Base-by-base conservation (phyloP, 2,888 invertebrate genomes). In the Thysanoteuthis rhombus region DNA sequence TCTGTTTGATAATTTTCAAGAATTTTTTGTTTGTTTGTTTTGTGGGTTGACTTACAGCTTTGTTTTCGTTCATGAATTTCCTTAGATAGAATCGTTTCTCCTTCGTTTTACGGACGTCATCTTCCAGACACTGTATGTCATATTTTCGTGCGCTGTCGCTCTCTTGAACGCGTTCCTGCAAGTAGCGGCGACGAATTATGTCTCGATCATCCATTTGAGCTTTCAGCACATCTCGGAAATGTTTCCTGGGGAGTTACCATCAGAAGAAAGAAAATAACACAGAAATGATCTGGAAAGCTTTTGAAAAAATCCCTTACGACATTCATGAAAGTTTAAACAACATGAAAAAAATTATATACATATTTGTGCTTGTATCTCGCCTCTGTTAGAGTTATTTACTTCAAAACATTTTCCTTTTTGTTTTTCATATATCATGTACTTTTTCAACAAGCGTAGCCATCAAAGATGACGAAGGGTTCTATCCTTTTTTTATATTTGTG, bases 191-290 rank as follows among this genome's bases (percentile, higher is more conserved):
- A 42, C 95, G 95, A 92, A 94, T 94, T 16, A 75, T 47, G 89
- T 96, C 96, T 93, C 94, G 94, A 94, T 97, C 96, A 12, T 95
- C 93, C 96, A 97, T 97, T 94, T 97, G 97, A 93, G 96, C 96
- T 93, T 97, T 97, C 45, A 97, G 94, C n/a, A 96, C 96, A 75
- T 96, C 95, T 52, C 97, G 94, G 93, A 95, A 96, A 94, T 96
- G 96, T 39, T 95, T 95, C 94, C 96, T 96, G 95, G 16, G n/a
- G 75, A 75, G n/a, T 75, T 75, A 75, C 75, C 75, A 75, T n/a
- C n/a, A 75, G 75, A n/a, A 75, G 75, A 75, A 75, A n/a, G 28
- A 58, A 47, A 1, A 58, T 10, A 58, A 93, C 39, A 91, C 40
- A 92, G 58, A 19, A 58, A 38, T 47, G 28, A 39, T 39, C 2